Conservation (phyloP, 2,888 invertebrate genomes). For the Ypsolopha sequella region DNA sequence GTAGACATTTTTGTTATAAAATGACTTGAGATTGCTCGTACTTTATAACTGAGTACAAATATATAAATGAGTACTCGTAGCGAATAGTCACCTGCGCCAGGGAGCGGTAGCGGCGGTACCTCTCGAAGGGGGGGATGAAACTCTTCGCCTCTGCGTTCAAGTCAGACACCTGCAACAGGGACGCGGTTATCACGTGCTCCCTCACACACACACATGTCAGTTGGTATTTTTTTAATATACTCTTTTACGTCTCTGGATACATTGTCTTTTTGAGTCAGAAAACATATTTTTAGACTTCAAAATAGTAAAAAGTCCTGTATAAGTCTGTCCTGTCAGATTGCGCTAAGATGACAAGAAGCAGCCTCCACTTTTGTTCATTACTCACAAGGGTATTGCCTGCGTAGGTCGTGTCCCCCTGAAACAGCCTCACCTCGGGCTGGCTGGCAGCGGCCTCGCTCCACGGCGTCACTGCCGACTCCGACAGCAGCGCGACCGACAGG, state of each 20-base stretch:
- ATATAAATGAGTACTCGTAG: neutral
- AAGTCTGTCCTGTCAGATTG: neutral
- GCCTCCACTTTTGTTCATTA: neutral
- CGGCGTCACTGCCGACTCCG: neutral
- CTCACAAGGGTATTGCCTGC: neutral
- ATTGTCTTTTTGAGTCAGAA: neutral
- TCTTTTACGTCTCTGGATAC: too few species aligned
- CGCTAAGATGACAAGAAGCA: neutral
- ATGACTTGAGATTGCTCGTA: too few species aligned
- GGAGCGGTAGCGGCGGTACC: constrained; percentile 41
- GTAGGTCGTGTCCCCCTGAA: neutral
- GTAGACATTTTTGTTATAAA: too few species aligned
- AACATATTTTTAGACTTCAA: neutral
- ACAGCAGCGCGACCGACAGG: neutral
- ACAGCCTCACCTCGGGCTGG: neutral
- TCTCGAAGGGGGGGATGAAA: constrained; percentile 51
- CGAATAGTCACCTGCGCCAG: constrained; percentile 36
- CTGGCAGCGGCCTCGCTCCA: neutral
- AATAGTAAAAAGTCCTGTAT: neutral
- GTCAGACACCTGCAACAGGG: constrained; percentile 29
- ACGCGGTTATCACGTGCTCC: too few species aligned
- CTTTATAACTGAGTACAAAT: too few species aligned
- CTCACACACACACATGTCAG: too few species aligned
- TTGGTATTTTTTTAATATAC: too few species aligned
- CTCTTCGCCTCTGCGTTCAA: constrained; percentile 41